Base-by-base conservation (phyloP, 2,113 vertebrate species). In the Pitta sordida region DNA sequence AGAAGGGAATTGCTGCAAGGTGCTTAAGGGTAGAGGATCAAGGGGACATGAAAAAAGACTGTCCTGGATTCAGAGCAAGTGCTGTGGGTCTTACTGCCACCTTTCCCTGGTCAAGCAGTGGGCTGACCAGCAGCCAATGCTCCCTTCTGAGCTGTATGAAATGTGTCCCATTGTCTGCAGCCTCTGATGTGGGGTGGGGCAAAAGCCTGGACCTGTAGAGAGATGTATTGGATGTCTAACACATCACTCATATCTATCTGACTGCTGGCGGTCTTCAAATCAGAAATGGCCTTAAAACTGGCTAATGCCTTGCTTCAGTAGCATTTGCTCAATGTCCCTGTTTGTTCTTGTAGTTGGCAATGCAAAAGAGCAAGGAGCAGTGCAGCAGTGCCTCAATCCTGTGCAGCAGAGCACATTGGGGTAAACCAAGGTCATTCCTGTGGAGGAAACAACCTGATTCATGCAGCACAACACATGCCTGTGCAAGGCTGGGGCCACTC, bases 401-500 rank as follows among this genome's bases (percentile, higher is more conserved):
- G 2, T 4, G 53, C 39, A 63, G 60, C 43, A 89, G 32, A 62
- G 29, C 37, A 13, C 58, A 5, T 10, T 11, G 51, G 51, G 34
- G 26, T 32, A 82, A 74, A 73, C 16, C 29, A 13, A 4, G 17
- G 13, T 73, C 11, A 24, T 76, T 77, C 34, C 34, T 26, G 11
- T 4, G 20, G 59, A 86, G n/a, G n/a, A 87, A 70, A 67, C 12
- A 11, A 9, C 76, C 51, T 51, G 44, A 22, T 83, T 49, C 1
- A 9, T 21, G 55, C 24, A 63, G 37, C 52, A n/a, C 3, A 6
- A 21, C 22, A 63, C 75, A 16, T 6, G 3, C 10, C 36, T 39
- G 0, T 1, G 2, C 0, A 9, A 41, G 37, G 36, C 2, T 41
- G 7, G 36, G 36, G 10, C 6, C 59, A 37, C 11, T 26, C 15